Evolutionary conservation across 2,797 vertebrate genomes (phyloP), one percentile per base, ranked within the genome.

Genomic region (Diceros bicornis): DNA sequence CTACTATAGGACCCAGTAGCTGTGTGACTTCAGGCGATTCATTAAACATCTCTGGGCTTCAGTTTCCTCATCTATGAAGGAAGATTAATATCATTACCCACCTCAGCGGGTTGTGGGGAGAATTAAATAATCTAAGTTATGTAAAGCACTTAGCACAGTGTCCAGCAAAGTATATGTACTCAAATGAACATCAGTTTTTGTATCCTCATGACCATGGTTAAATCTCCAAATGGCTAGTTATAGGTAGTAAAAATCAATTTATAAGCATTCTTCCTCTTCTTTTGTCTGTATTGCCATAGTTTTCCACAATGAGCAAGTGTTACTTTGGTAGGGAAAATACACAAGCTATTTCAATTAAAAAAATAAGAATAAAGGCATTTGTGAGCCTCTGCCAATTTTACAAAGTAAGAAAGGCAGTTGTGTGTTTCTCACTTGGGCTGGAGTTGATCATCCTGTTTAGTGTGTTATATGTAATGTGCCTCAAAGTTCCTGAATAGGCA

Each of bases 311-410:
- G 23, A 97, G 82, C 55, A 93, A 71, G n/a, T 94, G 57, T 79
- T 82, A 89, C 55, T 95, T 81, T 66, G 29, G 10, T n/a, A 66
- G 27, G 41, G 14, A 86, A 94, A 89, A 85, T 47, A 87, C 25
- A 90, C 18, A 78, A 96, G 82, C 41, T 77, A 95, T 90, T 97
- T 98, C 66, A 94, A 96, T 91, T 87, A 84, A 87, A 93, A 59
- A 89, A 85, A 59, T 50, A 75, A 97, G 85, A 96, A 96, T 62
- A 87, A 91, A 96, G 83, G 66, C 25, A 59, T 77, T n/a, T 96
- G 55, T 94, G 95, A 84, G n/a, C 20, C 25, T 71, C 34, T 92
- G 89, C 20, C 83, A 62, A 85, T 52, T 68, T 89, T 64, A 55
- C 25, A 41, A 41, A 90, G 50, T 25, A 62, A 79, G 74, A 95